Base-by-base conservation (phyloP, 2,113 vertebrate genomes). In the Lepus timidus region DNA sequence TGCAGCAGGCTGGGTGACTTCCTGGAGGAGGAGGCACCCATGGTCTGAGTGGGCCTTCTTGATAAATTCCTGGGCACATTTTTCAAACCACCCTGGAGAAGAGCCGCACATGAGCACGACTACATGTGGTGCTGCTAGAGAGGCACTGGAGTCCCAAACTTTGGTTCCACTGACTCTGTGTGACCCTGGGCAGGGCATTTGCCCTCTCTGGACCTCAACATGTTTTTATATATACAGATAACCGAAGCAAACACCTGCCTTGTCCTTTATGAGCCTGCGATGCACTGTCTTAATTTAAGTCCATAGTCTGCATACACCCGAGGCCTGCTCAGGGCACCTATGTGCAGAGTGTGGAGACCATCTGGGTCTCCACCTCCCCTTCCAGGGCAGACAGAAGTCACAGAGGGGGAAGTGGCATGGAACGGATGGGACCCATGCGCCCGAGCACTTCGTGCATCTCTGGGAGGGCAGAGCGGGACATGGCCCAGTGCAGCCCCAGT, bases 21-120 rank as follows among this genome's bases (percentile, higher is more conserved):
- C 93, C 73, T 76, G 61, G 71, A 90, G 65, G 71, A 90, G 65
- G 51, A 92, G 82, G 76, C 19, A 58, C 39, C 65, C 23, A 27
- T 6, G 85, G 73, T 65, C 29, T 10, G 9, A 88, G 23, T 19
- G 11, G 44, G 25, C 25, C 29, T 25, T 27, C 20, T 22, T 7
- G 84, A 62, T 36, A 27, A 8, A 64, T 36, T 80, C 29, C 58
- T 79, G 31, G 67, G 16, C 52, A 33, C 9, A 58, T 65, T 76
- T 88, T 94, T 71, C 20, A 65, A 49, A 74, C 51, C 25, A 11
- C 19, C 11, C 25, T 58, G 55, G 19, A 19, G 14, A 10, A 58
- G 55, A 58, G 55, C 55, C 19, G 29, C 58, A 49, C 9, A 27
- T 0, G 14, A 76, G 64, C 25, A 39, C 2, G 23, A 71, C 7